These are phyloP conservation scores for Sebastes variabilis DNA, from an alignment of 2,797 vertebrate species.

Conservation along the genomic window DNA sequence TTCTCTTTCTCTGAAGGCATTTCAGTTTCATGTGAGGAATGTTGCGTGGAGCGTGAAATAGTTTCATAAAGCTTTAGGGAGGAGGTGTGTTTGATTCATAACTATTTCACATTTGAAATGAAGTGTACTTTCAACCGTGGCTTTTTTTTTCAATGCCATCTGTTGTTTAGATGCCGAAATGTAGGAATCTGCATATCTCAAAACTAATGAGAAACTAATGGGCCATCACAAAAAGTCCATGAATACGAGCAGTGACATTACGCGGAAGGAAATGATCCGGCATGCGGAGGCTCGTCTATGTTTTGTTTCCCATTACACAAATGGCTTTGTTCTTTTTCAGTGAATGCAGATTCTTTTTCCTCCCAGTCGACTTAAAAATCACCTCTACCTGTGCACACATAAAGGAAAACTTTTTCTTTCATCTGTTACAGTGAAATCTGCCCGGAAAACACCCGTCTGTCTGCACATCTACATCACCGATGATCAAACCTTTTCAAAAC, in stretches of 20 bases:
- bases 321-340: constrained; percentile 43
- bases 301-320: constrained; percentile 62
- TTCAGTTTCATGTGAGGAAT: constrained; percentile 54
- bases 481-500: neutral
- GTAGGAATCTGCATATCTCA: constrained; percentile 65
- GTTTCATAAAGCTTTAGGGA: constrained; percentile 68
- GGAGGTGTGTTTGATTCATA: constrained; percentile 69
- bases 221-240: constrained; percentile 56
- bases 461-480: neutral
- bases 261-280: constrained; percentile 57
- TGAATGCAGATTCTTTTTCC: constrained; percentile 28
- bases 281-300: constrained; percentile 26
- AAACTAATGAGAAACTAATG: constrained; percentile 79
- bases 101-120: constrained; percentile 60
- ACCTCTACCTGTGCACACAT: constrained; percentile 11
- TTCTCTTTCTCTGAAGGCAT: constrained; percentile 26
- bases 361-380: constrained; percentile 31
- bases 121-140: constrained; percentile 48
- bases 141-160: constrained; percentile 56
- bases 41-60: constrained; percentile 72
- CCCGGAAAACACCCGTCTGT: neutral
- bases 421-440: neutral
- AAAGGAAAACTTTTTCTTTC: neutral
- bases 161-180: constrained; percentile 68
- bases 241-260: constrained; percentile 65